Percentiles rank a stretch among this genome's conserved stretches.
These are phyloP conservation scores for Tinea trinotella DNA, from an alignment of 2,888 invertebrate genomes.

Conservation along the genomic window DNA sequence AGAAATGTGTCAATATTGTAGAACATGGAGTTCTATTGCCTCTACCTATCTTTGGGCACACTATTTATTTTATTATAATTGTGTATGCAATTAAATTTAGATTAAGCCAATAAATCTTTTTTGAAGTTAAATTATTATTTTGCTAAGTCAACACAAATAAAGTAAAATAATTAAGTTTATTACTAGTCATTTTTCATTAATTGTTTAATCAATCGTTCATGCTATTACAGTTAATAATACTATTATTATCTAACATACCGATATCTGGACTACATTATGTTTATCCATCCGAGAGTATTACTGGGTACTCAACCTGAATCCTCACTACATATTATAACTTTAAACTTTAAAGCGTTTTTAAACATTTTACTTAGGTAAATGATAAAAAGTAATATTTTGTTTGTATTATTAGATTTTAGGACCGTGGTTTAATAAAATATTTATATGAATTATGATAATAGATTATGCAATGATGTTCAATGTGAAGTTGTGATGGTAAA, in stretches of 20 bases:
- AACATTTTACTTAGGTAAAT: background rate
- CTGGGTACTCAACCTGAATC: background rate
- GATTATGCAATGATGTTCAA: background rate
- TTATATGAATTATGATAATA: background rate
- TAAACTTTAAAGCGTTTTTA: background rate
- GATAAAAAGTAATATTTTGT: background rate
- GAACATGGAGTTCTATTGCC: no score
- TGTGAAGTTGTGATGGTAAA: conserved; percentile 32
- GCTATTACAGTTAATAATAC: conserved; percentile 1
- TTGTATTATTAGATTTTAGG: background rate
- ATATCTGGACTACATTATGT: conserved; percentile 2
- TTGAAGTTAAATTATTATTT: no score
- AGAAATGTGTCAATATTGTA: no score
- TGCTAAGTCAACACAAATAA: no score
- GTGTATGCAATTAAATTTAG: no score
- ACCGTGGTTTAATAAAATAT: background rate
- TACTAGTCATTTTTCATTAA: no score
- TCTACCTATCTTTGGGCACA: no score
- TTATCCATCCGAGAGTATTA: background rate
- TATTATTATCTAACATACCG: background rate
- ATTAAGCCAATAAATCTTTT: no score
- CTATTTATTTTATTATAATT: no score
- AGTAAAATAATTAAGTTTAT: no score
- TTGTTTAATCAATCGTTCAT: background rate
- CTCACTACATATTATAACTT: background rate